Evolutionary conservation across 2,797 vertebrate genomes (phyloP), one percentile per base, ranked within the genome.

Genomic region (Synaphobranchus kaupii): DNA sequence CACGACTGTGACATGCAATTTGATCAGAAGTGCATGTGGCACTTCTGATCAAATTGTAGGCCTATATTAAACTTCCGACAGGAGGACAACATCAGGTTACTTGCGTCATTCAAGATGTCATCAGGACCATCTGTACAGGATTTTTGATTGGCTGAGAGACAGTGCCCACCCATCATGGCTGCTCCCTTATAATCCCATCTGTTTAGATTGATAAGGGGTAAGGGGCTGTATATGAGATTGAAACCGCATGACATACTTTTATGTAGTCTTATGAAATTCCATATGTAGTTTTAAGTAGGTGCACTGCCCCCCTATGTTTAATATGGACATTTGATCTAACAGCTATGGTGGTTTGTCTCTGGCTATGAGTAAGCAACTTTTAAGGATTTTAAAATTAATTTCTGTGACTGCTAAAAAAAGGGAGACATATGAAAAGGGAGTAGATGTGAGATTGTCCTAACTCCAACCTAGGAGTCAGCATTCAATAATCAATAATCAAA

Each of bases 51-150:
- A 22, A 47, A 17, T 44, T 15, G 13, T 47, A 9, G 39, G 17
- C 34, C 39, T 47, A 78, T 20, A 17, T 78, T 68, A 68, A 68
- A 25, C n/a, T 68, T 78, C 20, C 34, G 20, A 20, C 31, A 13
- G 10, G n/a, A 15, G 10, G n/a, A 73, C 34, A 34, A 39, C 31
- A 73, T 15, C 68, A 39, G 39, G 39, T 44, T 5, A 78, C 39
- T 68, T 68, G 63, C 28, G 63, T 68, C 63, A 68, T 28, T 78
- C 39, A 44, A 78, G 73, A 78, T 78, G 39, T 78, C 39, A 78
- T 73, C 10, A 73, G 31, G 68, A 73, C 68, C 31, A 73, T 44
- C 73, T 78, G 17, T 47, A 47, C 34, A 47, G 73, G 73, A 44
- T 47, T 78, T 78, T 22, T 78, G 34, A 78, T 78, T 78, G 34